Conservation (phyloP, 1,140 invertebrate genomes). For the Nylanderia fulva region DNA sequence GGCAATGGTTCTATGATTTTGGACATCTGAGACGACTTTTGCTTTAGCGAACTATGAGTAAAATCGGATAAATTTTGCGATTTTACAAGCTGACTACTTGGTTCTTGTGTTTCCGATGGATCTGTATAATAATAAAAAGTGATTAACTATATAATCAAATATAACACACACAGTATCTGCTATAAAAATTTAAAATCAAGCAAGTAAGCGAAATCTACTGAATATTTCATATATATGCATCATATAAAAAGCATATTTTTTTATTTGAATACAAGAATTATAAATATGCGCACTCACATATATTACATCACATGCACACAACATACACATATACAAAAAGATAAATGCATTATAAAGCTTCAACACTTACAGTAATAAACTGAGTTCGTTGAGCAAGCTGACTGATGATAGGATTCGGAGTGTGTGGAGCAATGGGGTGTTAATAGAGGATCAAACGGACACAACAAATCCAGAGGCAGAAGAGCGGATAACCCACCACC, state of each 20-base stretch:
- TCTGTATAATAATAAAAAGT: conserved; percentile 58
- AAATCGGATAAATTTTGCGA: conserved; percentile 40
- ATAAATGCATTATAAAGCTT: conserved; percentile 70
- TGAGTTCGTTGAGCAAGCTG: conserved; percentile 84
- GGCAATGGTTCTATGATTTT: conserved; percentile 84
- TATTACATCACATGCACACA: background rate
- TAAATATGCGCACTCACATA: background rate
- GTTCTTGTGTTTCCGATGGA: conserved; percentile 68
- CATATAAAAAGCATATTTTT: background rate
- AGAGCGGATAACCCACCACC: conserved; percentile 84
- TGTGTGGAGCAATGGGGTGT: conserved; percentile 84
- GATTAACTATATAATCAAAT: background rate
- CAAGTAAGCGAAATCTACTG: conserved; percentile 15
- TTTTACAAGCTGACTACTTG: conserved; percentile 57
- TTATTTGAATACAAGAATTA: conserved; percentile 24
- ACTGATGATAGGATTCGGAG: conserved; percentile 85
- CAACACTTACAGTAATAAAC: conserved; percentile 84
- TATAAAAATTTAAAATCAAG: background rate
- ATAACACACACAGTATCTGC: background rate
- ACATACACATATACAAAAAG: conserved; percentile 18
- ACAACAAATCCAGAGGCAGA: conserved; percentile 84
- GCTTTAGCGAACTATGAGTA: conserved; percentile 55
- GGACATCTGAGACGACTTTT: conserved; percentile 69
- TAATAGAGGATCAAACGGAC: conserved; percentile 85
- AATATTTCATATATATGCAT: background rate